Conservation (phyloP, 2,797 vertebrate genomes). For the Pangasius sanitwongsei region DNA sequence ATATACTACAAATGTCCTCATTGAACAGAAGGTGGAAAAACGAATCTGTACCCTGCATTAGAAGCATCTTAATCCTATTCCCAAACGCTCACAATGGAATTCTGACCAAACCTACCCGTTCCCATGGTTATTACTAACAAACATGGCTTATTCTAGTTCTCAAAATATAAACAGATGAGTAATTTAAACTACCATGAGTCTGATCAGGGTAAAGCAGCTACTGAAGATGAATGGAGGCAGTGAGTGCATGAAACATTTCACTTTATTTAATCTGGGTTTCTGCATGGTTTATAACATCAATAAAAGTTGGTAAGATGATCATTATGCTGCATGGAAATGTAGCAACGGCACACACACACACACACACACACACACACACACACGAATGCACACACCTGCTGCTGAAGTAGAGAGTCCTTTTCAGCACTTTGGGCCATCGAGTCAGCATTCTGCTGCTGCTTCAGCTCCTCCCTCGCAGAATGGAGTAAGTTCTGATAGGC, state of each 20-base stretch:
- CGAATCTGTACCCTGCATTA: background rate
- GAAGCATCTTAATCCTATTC: background rate
- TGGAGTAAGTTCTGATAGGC: conserved; percentile 50
- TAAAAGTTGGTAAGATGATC: background rate
- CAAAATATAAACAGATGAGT: background rate
- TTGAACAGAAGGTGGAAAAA: background rate
- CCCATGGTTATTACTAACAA: background rate
- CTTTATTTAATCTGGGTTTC: background rate
- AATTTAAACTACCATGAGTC: background rate
- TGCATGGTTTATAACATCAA: background rate
- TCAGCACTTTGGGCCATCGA: background rate
- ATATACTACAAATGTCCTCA: background rate
- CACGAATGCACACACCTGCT: background rate
- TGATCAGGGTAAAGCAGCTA: background rate
- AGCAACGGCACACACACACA: background rate
- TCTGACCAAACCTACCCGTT: background rate
- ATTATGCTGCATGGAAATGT: background rate
- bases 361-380: too few species aligned
- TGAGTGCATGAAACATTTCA: background rate
- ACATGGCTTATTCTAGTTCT: background rate
- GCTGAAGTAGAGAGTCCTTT: conserved; percentile 34
- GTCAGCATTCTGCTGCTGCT: conserved; percentile 42
- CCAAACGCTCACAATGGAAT: background rate
- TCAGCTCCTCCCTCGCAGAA: conserved; percentile 45
- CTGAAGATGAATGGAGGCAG: background rate